Evolutionary conservation across 2,113 vertebrate genomes (phyloP), one percentile per base, ranked within the genome.

Genomic region (Xenus cinereus): DNA sequence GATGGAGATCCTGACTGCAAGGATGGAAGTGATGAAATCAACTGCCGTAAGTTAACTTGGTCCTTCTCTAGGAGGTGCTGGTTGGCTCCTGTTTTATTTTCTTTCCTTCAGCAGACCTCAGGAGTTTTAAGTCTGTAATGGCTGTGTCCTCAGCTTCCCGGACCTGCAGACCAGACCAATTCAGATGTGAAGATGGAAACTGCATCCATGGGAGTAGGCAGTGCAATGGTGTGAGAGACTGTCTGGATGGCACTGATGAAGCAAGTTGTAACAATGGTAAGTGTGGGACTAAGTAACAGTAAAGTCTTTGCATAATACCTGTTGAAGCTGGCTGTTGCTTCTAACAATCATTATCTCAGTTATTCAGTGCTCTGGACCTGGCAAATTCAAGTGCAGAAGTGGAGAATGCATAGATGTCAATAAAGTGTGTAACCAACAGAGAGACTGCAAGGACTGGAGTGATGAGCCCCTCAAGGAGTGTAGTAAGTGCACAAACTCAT

Each of bases 381-480:
- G 99, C 23, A 99, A 99, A 97, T 99, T 99, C 98, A 99, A 99
- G 97, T 99, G 99, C 97, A 98, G 98, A 95, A 99, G 98, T 53
- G 99, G 99, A 26, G 99, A 99, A 89, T 99, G 99, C 91, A 99
- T 99, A 68, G 99, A 99, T 68, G 97, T 99, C 96, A 98, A 85
- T 95, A 99, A 99, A 97, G 99, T 99, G 17, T 99, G 99, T 96
- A 99, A 99, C 98, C 98, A 99, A 92, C 98, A 98, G 88, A 97
- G 98, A 57, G 99, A 99, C 98, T 99, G 99, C 98, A 98, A 98
- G 10, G 99, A 99, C 97, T 99, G 99, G 99, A 99, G 99, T n/a
- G 99, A 99, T 21, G 99, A 99, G 54, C 99, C 99, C 30, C 98
- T 99, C 60, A 99, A 99, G 75, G 99, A 99, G 87, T 99, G 99